Percentiles rank a stretch among this genome's conserved stretches.
These are phyloP conservation scores for Heliconius hortense DNA, from an alignment of 2,888 invertebrate species.

Conservation along the genomic window DNA sequence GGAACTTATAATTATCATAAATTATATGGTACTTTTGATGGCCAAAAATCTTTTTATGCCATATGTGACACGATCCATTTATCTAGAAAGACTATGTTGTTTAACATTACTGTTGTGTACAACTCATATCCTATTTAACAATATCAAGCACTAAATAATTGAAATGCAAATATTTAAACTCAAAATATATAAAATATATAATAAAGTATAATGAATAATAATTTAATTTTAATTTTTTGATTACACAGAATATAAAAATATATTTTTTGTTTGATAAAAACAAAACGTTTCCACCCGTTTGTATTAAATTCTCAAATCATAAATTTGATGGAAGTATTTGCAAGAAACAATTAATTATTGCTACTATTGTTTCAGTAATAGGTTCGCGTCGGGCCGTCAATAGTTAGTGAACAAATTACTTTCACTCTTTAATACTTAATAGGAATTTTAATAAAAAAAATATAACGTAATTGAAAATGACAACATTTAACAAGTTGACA, in stretches of 20 bases:
- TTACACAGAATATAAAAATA: background rate
- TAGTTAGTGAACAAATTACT: background rate
- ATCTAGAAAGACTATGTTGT: too few relatives aligned
- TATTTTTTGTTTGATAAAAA: background rate
- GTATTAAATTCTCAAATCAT: background rate
- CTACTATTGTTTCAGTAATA: background rate
- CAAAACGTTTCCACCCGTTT: background rate
- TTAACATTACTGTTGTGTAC: too few relatives aligned
- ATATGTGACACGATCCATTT: too few relatives aligned
- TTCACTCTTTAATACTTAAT: background rate
- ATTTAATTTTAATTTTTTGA: background rate
- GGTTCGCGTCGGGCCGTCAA: background rate
- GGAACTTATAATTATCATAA: too few relatives aligned
- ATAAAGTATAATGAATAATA: background rate
- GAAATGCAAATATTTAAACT: too few relatives aligned
- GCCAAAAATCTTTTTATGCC: too few relatives aligned
- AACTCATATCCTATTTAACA: too few relatives aligned
- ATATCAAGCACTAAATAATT: too few relatives aligned
- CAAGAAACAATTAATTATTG: background rate
- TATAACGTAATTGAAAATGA: background rate
- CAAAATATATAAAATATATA: too few relatives aligned
- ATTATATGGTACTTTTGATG: too few relatives aligned
- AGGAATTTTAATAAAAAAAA: background rate
- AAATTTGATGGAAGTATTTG: background rate
- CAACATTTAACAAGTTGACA: background rate